These are phyloP conservation scores for Cydia amplana DNA, from an alignment of 1,140 invertebrate genomes.

Conservation along the genomic window DNA sequence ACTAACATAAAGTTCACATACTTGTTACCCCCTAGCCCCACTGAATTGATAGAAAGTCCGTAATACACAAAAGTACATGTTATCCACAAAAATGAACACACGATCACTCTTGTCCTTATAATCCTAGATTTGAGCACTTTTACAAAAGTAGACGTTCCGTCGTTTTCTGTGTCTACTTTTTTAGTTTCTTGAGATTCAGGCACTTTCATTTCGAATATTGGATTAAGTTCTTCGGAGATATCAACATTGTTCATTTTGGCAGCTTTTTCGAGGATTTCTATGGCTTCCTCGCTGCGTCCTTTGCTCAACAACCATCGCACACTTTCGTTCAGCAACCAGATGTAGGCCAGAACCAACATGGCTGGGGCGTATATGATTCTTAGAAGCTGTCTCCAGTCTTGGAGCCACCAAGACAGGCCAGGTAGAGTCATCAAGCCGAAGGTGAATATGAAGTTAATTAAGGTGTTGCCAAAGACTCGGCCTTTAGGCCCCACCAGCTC, in stretches of 20 bases:
- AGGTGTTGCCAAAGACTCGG: conserved; percentile 86
- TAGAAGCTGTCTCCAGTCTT: conserved; percentile 85
- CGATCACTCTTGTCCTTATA: conserved; percentile 59
- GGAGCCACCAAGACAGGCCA: conserved; percentile 83
- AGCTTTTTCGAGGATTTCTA: conserved; percentile 81
- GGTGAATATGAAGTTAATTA: conserved; percentile 86
- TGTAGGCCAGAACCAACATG: conserved; percentile 82
- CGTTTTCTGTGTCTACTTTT: conserved; percentile 36
- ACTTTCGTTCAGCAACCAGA: conserved; percentile 84
- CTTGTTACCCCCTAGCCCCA: conserved; percentile 83
- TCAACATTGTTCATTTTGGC: conserved; percentile 85
- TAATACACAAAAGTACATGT: conserved; percentile 83
- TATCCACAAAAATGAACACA: conserved; percentile 71
- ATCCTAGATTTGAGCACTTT: conserved; percentile 65
- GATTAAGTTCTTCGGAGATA: conserved; percentile 78
- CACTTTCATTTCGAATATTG: conserved; percentile 40
- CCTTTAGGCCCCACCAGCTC: conserved; percentile 88
- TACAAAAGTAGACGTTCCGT: conserved; percentile 48
- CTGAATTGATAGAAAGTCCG: conserved; percentile 84
- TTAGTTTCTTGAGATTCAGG: conserved; percentile 33
- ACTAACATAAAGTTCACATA: conserved; percentile 82
- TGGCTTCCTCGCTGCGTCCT: conserved; percentile 76
- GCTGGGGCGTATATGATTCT: conserved; percentile 85
- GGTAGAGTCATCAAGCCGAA: conserved; percentile 85
- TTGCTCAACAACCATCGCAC: conserved; percentile 89